phyloP scores from a whole-genome alignment of 2,797 vertebrate genomes.

The Rhincodon typus region DNA sequence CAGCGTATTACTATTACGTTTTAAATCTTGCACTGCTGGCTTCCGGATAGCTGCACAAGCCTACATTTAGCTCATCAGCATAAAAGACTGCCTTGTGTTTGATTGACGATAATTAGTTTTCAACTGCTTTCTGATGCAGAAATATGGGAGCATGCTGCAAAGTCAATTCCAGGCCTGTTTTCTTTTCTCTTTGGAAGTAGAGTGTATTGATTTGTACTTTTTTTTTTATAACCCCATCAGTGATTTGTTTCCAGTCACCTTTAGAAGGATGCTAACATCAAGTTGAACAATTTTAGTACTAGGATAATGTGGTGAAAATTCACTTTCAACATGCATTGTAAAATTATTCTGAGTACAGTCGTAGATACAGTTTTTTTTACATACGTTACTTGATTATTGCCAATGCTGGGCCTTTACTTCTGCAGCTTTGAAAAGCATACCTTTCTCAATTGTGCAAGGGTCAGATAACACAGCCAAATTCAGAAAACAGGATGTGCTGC shows the following conservation, averaged over 20 bases:
- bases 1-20: slow-evolving; percentile 40
- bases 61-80: slow-evolving; percentile 43
- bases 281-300: slow-evolving; percentile 21
- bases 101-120: slow-evolving; percentile 67
- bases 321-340: not conserved
- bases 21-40: slow-evolving; percentile 39
- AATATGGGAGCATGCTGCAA: slow-evolving; percentile 50
- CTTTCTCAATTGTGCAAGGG: not conserved
- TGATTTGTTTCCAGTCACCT: slow-evolving; percentile 49
- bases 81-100: slow-evolving; percentile 47
- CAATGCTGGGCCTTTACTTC: not conserved
- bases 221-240: slow-evolving; percentile 62
- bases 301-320: not conserved
- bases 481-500: not conserved
- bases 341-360: slow-evolving; percentile 23
- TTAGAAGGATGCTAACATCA: slow-evolving; percentile 24
- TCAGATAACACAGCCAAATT: not conserved
- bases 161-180: slow-evolving; percentile 49
- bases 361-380: not conserved
- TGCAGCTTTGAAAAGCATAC: not conserved
- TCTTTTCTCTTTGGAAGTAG: slow-evolving; percentile 49
- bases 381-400: not conserved
- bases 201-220: slow-evolving; percentile 57
- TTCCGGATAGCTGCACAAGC: slow-evolving; percentile 34
- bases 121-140: slow-evolving; percentile 62